Evolutionary conservation across 2,888 invertebrate genomes (phyloP).

Genomic region (Carpatolechia fugitivella): DNA sequence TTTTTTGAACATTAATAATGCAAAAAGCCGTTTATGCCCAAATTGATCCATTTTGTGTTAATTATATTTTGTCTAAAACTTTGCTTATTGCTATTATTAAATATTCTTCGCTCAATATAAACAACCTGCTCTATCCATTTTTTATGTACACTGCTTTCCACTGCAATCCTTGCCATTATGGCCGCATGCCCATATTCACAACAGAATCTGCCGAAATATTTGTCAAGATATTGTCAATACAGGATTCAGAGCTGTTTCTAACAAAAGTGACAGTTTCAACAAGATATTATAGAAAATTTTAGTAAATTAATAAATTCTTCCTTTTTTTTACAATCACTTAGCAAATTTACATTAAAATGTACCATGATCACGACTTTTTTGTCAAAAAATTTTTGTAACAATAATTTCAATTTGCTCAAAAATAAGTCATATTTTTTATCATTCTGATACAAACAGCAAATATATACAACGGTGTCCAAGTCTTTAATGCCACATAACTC

Average conservation of each 20-base stretch:
- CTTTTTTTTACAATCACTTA: neutral
- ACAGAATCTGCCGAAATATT: neutral
- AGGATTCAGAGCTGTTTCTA: neutral
- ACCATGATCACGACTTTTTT: conserved; percentile 12
- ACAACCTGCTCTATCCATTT: neutral
- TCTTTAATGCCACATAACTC: too few species aligned
- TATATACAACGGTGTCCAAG: too few species aligned
- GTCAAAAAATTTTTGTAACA: conserved; percentile 18
- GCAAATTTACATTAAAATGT: conserved; percentile 13
- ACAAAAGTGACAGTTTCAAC: conserved; percentile 3
- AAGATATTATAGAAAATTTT: conserved; percentile 7
- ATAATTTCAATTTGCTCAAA: conserved; percentile 15
- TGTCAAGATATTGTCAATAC: conserved; percentile 15
- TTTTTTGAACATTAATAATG: neutral
- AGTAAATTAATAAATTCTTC: conserved; percentile 2
- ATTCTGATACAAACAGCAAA: too few species aligned
- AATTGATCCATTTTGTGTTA: neutral
- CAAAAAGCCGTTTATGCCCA: neutral
- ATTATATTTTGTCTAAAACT: neutral
- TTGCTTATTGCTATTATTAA: neutral
- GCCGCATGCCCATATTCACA: conserved; percentile 10
- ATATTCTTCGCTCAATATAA: neutral
- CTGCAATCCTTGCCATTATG: neutral
- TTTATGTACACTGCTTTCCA: neutral
- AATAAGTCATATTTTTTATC: too few species aligned